Percentiles rank a stretch among this genome's conserved stretches.
Evolutionary conservation across 1,140 invertebrate species (phyloP).

Genomic region (Pachyrhynchus sulphureomaculatus): DNA sequence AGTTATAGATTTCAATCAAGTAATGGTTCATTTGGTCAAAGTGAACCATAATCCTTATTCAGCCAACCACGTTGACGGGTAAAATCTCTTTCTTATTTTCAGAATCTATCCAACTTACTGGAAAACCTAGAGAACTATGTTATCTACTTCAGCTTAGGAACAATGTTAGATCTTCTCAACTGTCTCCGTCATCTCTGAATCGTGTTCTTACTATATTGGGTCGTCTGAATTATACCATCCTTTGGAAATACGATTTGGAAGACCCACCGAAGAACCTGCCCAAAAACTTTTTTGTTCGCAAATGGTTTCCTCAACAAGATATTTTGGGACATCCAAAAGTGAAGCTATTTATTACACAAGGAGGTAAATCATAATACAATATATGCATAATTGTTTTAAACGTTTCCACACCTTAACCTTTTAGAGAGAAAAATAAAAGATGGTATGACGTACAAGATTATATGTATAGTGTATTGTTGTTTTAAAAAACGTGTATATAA

Average conservation of each 20-base stretch:
- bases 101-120: slow-evolving; percentile 52
- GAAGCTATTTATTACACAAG: slow-evolving; percentile 56
- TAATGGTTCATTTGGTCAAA: slow-evolving; percentile 42
- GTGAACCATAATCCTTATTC: slow-evolving; percentile 53
- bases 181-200: slow-evolving; percentile 53
- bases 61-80: slow-evolving; percentile 61
- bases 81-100: slow-evolving; percentile 66
- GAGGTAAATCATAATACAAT: slow-evolving; percentile 27
- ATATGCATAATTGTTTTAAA: neutral
- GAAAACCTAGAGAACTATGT: slow-evolving; percentile 55
- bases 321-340: slow-evolving; percentile 55
- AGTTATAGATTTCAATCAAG: too few relatives aligned
- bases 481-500: too few relatives aligned
- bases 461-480: too few relatives aligned
- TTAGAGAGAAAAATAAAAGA: too few relatives aligned
- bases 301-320: slow-evolving; percentile 73
- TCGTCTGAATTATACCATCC: slow-evolving; percentile 55
- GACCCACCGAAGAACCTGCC: slow-evolving; percentile 55
- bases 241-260: slow-evolving; percentile 59
- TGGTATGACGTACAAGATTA: too few relatives aligned
- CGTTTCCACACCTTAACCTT: too few relatives aligned
- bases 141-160: slow-evolving; percentile 59
- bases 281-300: slow-evolving; percentile 61
- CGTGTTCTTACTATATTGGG: slow-evolving; percentile 55
- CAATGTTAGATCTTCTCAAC: slow-evolving; percentile 58